phyloP scores from a whole-genome alignment of 2,113 vertebrate genomes.

The Eulemur macaco region DNA sequence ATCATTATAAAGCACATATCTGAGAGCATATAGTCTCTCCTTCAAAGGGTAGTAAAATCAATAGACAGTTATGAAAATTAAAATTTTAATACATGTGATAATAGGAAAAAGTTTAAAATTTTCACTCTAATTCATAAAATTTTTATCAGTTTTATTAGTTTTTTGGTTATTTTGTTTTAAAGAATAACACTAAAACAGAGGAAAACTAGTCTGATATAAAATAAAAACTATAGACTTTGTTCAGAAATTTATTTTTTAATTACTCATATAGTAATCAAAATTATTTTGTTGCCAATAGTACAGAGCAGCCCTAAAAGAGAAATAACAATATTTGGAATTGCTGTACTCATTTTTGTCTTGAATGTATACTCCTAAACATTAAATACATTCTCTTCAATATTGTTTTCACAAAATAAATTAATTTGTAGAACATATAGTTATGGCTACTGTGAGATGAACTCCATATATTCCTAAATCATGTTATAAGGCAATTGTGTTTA shows the following conservation, averaged over 20 bases:
- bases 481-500: neutral
- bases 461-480: neutral
- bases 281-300: neutral
- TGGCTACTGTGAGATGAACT: neutral
- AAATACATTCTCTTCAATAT: neutral
- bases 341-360: neutral
- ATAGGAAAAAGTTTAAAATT: neutral
- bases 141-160: neutral
- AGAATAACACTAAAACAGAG: neutral
- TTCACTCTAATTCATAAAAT: neutral
- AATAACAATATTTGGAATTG: neutral
- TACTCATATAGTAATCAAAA: neutral
- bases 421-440: neutral
- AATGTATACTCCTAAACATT: neutral
- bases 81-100: neutral
- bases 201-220: neutral
- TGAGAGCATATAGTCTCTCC: neutral
- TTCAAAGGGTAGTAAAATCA: neutral
- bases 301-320: neutral
- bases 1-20: neutral
- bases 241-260: conserved; percentile 6
- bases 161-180: neutral
- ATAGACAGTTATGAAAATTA: neutral
- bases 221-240: neutral
- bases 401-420: neutral